Evolutionary conservation across 30 jellyfish, hydroid and myxozoan genomes (phyloP).

Genomic region (Turritopsis rubra): DNA sequence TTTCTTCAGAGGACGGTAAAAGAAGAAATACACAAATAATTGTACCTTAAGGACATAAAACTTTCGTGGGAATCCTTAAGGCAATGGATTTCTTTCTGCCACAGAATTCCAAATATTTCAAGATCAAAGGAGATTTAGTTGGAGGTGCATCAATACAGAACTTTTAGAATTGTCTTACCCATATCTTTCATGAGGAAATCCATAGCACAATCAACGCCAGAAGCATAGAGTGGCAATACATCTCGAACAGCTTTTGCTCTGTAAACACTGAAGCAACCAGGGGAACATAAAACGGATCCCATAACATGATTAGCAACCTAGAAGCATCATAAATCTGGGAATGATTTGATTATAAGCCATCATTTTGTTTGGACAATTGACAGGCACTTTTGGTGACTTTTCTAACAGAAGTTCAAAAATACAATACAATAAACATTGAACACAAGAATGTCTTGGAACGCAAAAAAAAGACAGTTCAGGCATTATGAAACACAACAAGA

Average conservation of each 20-base stretch:
- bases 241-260: conserved; percentile 85
- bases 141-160: background rate
- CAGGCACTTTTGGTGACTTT: too few species aligned
- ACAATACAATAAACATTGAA: background rate
- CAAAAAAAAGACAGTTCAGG: too few species aligned
- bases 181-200: conserved; percentile 86
- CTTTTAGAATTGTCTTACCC: conserved; percentile 40
- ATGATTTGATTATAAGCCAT: background rate
- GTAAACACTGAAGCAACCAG: conserved; percentile 97
- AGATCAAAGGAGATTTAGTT: too few species aligned
- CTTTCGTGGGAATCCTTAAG: too few species aligned
- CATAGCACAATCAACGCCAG: conserved; percentile 82
- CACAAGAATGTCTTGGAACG: too few species aligned
- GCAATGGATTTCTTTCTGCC: too few species aligned
- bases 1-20: too few species aligned
- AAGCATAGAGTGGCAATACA: conserved; percentile 63
- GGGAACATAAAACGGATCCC: conserved; percentile 93
- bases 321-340: background rate
- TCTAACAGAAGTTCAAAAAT: too few species aligned
- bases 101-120: too few species aligned
- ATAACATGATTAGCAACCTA: conserved; percentile 93
- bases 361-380: too few species aligned
- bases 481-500: background rate
- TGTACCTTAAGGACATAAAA: too few species aligned
- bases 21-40: too few species aligned